phyloP scores from a whole-genome alignment of 2,797 vertebrate genomes.

The Odontamblyopus rebecca region DNA sequence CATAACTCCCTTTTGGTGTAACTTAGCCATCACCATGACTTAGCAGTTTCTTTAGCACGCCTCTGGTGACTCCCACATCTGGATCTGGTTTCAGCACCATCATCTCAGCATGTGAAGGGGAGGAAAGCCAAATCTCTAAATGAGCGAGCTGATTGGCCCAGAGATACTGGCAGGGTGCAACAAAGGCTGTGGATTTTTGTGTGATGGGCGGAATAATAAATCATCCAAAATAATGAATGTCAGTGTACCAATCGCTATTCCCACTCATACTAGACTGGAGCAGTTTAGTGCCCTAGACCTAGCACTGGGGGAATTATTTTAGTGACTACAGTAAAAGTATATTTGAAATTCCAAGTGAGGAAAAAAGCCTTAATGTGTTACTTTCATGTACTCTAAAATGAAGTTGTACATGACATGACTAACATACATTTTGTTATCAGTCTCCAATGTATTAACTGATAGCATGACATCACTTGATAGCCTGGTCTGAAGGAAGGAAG shows the following conservation, averaged over 20 bases:
- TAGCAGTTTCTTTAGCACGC: slow-evolving; percentile 47
- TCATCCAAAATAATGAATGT: slow-evolving; percentile 7
- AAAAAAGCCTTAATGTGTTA: too few species aligned
- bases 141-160: slow-evolving; percentile 53
- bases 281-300: not conserved
- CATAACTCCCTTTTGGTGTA: slow-evolving; percentile 30
- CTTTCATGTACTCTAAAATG: not conserved
- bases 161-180: slow-evolving; percentile 9
- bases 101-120: slow-evolving; percentile 10
- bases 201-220: slow-evolving; percentile 8
- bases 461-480: not conserved
- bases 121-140: slow-evolving; percentile 44
- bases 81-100: slow-evolving; percentile 54
- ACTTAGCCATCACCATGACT: slow-evolving; percentile 57
- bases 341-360: too few species aligned
- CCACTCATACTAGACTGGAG: not conserved
- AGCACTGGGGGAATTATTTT: not conserved
- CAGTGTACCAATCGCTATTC: not conserved
- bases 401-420: not conserved
- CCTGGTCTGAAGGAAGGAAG: not conserved
- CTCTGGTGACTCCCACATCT: slow-evolving; percentile 60
- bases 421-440: not conserved
- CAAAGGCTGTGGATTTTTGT: not conserved
- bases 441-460: not conserved
- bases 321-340: too few species aligned